Evolutionary conservation across 2,797 vertebrate species (phyloP).

Genomic region (Anas flavirostris): DNA sequence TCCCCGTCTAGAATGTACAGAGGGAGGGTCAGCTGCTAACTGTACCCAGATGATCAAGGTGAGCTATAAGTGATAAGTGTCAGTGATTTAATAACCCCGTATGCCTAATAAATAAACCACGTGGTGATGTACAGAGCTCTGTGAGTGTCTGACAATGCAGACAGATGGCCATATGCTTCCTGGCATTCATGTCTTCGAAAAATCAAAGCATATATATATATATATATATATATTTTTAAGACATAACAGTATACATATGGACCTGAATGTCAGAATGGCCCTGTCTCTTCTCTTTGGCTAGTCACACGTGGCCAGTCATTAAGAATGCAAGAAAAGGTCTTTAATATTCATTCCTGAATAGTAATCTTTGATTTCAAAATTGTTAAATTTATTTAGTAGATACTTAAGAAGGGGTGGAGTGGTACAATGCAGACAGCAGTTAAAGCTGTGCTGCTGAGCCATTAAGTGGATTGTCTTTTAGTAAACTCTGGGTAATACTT

Average conservation of each 20-base stretch:
- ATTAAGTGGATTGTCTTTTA: not conserved
- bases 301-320: not conserved
- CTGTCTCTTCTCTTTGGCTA: not conserved
- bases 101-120: not conserved
- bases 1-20: constrained; percentile 82
- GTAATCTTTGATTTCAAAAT: constrained; percentile 17
- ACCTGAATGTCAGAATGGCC: not conserved
- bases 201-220: not conserved
- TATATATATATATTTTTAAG: not conserved
- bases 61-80: constrained; percentile 19
- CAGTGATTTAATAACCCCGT: not conserved
- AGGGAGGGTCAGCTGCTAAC: constrained; percentile 59
- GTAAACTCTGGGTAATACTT: not conserved
- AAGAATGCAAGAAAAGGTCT: not conserved
- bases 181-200: not conserved
- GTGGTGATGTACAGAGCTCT: not conserved
- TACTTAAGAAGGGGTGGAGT: constrained; percentile 2
- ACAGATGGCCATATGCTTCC: not conserved
- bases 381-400: not conserved
- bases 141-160: not conserved
- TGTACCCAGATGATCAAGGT: constrained; percentile 87
- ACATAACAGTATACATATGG: not conserved
- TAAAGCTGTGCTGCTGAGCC: constrained; percentile 22
- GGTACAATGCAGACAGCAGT: not conserved
- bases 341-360: not conserved